Base-by-base conservation (phyloP, 2,888 invertebrate species). In the Lochmaea capreae region DNA sequence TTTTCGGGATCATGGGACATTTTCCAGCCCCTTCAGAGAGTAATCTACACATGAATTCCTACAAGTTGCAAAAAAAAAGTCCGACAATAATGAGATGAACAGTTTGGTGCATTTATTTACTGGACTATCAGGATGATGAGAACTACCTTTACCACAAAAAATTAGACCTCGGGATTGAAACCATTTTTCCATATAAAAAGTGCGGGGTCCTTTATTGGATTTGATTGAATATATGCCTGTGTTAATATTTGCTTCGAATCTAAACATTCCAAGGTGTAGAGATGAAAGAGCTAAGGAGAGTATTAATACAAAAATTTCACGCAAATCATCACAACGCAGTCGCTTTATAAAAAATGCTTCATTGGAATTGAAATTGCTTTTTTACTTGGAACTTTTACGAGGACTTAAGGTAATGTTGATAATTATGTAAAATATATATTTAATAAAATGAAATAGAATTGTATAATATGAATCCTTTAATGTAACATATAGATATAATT, bases 311-410 rank as follows among this genome's bases (percentile, higher is more conserved):
- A 72, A 72, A 61, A 63, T 54, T 46, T 63, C 62, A 43, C 46
- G 66, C 39, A 46, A 65, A 58, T 66, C 62, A 57, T 22, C 43
- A 42, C 62, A 62, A 42, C 42, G 18, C 65, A 42, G 72, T 76
- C 75, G 79, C 81, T 82, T 80, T 82, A 78, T 77, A 79, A 78
- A 82, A 82, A 83, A 86, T 86, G 87, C 87, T 87, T 87, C 80
- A 87, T 87, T 87, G 87, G 87, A 87, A 87, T 87, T 87, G 87
- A 87, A 86, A 86, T 84, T 84, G 87, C 87, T 87, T 87, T 87
- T 87, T 87, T 87, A 86, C 86, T 85, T 85, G 84, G 85, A 78
- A 83, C 79, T 76, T 76, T 79, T 81, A 78, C 76, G 77, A 79
- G 79, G 78, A 79, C 74, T 78, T 81, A 81, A 70, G 79, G 80